phyloP scores from a whole-genome alignment of 2,797 vertebrate species.

The Paramormyrops hopkinsi region DNA sequence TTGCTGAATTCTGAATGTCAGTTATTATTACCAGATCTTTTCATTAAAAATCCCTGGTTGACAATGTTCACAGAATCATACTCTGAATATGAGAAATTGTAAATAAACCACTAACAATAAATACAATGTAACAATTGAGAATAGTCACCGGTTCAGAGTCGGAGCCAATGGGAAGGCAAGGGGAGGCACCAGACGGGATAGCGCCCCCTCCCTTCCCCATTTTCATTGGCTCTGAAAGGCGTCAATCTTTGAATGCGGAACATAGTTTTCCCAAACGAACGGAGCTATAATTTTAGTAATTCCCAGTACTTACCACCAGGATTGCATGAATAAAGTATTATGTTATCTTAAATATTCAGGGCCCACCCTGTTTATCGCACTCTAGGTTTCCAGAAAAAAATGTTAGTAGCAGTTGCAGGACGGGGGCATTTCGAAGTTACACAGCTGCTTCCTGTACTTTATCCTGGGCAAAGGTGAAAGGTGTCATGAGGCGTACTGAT shows the following conservation, averaged over 20 bases:
- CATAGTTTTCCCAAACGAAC: neutral
- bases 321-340: neutral
- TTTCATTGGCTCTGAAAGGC: neutral
- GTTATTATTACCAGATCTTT: neutral
- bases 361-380: neutral
- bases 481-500: neutral
- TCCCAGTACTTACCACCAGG: neutral
- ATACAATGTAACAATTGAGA: neutral
- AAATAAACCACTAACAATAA: neutral
- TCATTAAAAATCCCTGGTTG: neutral
- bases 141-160: neutral
- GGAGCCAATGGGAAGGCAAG: neutral
- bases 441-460: slow-evolving; percentile 38
- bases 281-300: neutral
- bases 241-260: neutral
- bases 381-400: neutral
- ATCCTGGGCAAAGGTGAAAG: slow-evolving; percentile 24
- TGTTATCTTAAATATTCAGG: neutral
- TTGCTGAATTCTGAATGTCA: neutral
- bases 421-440: slow-evolving; percentile 33
- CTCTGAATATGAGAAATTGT: neutral
- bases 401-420: slow-evolving; percentile 14
- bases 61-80: neutral
- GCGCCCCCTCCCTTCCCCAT: neutral
- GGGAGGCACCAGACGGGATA: neutral